Base-by-base conservation (phyloP, 2,888 invertebrate genomes). In the Diaperis boleti region DNA sequence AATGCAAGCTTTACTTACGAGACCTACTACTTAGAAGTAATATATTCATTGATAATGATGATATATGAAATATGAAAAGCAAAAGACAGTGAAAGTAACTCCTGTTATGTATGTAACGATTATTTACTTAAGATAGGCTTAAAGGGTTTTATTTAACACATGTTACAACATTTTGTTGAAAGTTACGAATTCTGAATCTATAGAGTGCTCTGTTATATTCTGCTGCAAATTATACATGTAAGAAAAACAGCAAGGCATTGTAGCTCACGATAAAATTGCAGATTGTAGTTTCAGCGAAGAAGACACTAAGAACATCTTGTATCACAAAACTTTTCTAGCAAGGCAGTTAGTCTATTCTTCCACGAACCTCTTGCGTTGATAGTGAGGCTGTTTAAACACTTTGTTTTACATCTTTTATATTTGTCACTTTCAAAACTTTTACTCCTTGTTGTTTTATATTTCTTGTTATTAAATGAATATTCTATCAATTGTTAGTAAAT, bases 1-100 rank as follows among this genome's bases (percentile, higher is more conserved):
- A 44, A 92, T 92, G 89, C 89, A 88, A 73, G 81, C 85, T 3
- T 85, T 91, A 82, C 83, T 91, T 69, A 87, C 69, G 8, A 71
- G 75, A 63, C 73, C 74, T 13, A 72, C 66, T n/a, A 60, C 59
- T 59, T 63, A 57, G 10, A 10, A n/a, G 15, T 37, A 37, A 39
- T 5, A 5, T 13, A 15, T 14, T 8, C 15, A 11, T 39, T 14
- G 3, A 39, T 3, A 26, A 3, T 5, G 8, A 26, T 3, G 26
- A 5, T n/a, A 26, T 26, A 8, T 26, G 26, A 26, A 26, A 26
- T 8, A 2, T n/a, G 6, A 26, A 26, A 26, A n/a, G n/a, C 26
- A 26, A 26, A 5, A 26, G 6, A 5, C 26, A 26, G 26, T 8
- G 6, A 26, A 3, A 26, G 6, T 26, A 1, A 26, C 3, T 6